Conservation (phyloP, 2,113 vertebrate species). For the Dendropsophus ebraccatus region DNA sequence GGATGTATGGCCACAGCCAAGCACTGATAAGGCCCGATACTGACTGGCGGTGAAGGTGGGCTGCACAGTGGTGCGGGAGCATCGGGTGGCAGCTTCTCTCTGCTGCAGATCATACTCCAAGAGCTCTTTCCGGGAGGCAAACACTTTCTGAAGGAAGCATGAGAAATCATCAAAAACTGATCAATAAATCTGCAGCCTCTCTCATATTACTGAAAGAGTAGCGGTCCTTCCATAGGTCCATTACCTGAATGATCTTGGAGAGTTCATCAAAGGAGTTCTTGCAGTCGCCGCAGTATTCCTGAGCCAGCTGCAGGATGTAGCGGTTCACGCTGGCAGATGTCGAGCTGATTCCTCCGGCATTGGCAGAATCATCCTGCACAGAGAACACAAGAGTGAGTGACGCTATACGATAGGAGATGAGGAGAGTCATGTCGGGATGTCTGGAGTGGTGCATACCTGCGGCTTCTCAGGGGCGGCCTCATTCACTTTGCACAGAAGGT, state of each 20-base stretch:
- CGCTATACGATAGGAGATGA: not conserved
- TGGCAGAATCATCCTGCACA: slow-evolving; percentile 86
- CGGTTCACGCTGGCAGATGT: slow-evolving; percentile 94
- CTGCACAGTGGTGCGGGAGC: slow-evolving; percentile 83
- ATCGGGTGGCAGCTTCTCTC: slow-evolving; percentile 93
- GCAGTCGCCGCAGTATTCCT: slow-evolving; percentile 98
- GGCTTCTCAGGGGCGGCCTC: slow-evolving; percentile 97
- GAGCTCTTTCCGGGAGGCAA: slow-evolving; percentile 97
- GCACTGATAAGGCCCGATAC: slow-evolving; percentile 91
- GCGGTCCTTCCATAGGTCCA: not conserved
- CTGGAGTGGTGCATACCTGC: slow-evolving; percentile 76
- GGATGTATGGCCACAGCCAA: slow-evolving; percentile 95
- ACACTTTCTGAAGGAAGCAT: slow-evolving; percentile 89
- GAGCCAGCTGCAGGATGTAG: slow-evolving; percentile 97
- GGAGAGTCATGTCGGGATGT: too few relatives aligned
- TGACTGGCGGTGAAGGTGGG: slow-evolving; percentile 96
- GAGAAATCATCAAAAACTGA: too few relatives aligned
- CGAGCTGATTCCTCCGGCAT: slow-evolving; percentile 86
- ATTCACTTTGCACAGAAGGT: slow-evolving; percentile 93
- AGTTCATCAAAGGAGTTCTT: slow-evolving; percentile 97
- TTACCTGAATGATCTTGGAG: slow-evolving; percentile 98
- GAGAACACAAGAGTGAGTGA: too few relatives aligned
- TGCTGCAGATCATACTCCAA: slow-evolving; percentile 97
- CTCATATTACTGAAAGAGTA: too few relatives aligned
- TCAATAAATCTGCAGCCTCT: too few relatives aligned